phyloP scores from a whole-genome alignment of 2,113 vertebrate species.

The Dolichotis patagonum region DNA sequence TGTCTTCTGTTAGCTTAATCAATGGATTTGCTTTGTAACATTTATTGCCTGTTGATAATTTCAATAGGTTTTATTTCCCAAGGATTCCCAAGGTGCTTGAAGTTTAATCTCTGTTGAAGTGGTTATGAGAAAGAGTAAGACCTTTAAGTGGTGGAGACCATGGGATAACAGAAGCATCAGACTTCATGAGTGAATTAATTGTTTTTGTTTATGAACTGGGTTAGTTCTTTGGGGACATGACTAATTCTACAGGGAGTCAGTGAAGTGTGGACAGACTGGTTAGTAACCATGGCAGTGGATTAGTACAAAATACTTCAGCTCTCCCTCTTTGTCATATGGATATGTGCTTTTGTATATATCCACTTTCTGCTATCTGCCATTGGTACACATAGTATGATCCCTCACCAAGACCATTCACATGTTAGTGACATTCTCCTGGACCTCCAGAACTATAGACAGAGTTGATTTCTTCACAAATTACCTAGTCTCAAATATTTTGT shows the following conservation, averaged over 20 bases:
- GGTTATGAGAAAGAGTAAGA: neutral
- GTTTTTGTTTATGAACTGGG: neutral
- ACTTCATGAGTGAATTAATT: neutral
- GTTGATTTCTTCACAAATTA: neutral
- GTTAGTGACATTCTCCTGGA: fast-evolving
- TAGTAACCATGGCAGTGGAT: neutral
- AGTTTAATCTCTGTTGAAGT: neutral
- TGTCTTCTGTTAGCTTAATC: neutral
- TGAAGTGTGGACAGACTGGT: neutral
- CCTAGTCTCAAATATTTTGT: neutral
- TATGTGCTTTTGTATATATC: neutral
- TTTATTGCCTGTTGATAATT: too few relatives aligned
- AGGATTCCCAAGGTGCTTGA: neutral
- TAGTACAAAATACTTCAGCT: neutral
- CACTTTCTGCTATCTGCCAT: neutral
- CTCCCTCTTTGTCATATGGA: too few relatives aligned
- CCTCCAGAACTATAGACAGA: neutral
- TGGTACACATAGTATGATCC: neutral
- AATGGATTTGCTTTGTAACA: neutral
- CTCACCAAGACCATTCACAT: neutral
- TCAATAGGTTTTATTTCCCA: neutral
- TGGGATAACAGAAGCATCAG: too few relatives aligned
- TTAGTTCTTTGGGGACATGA: neutral
- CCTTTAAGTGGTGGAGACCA: neutral
- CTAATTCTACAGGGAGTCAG: neutral